Evolutionary conservation across 2,888 invertebrate genomes (phyloP).

Genomic region (Halocaridina rubra): DNA sequence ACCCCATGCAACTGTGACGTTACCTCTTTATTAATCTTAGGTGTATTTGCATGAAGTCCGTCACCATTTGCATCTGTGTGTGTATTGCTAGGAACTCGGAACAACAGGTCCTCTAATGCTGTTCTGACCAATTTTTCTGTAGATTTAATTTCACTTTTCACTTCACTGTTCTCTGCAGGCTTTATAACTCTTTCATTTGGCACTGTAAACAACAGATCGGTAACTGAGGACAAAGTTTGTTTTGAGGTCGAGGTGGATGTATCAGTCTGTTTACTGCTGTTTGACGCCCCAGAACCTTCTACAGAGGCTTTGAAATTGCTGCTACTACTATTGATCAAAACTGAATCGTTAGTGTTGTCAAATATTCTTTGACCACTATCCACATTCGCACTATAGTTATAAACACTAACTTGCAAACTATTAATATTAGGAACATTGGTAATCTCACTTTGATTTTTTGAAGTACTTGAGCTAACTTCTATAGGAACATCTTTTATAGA

Average conservation of each 20-base stretch:
- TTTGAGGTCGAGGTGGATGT: not conserved
- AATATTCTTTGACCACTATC: not conserved
- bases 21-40: not conserved
- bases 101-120: slow-evolving; percentile 34
- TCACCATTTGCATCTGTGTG: not conserved
- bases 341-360: not conserved
- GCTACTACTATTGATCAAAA: not conserved
- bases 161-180: slow-evolving; percentile 41
- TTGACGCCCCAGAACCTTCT: not conserved
- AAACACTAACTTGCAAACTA: not conserved
- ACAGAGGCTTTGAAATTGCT: not conserved
- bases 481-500: not conserved
- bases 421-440: not conserved
- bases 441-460: not conserved
- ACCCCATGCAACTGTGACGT: not conserved
- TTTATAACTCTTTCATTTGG: slow-evolving; percentile 53
- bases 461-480: not conserved
- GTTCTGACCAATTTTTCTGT: slow-evolving; percentile 42
- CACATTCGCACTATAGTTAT: not conserved
- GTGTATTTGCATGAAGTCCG: not conserved
- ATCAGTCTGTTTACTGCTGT: not conserved
- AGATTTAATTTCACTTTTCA: slow-evolving; percentile 50
- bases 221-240: slow-evolving; percentile 48
- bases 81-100: slow-evolving; percentile 21
- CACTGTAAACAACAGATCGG: slow-evolving; percentile 52